Evolutionary conservation across 1,140 invertebrate genomes (phyloP), one percentile per base, ranked within the genome.

Genomic region (Proctacanthus coquilletti): DNA sequence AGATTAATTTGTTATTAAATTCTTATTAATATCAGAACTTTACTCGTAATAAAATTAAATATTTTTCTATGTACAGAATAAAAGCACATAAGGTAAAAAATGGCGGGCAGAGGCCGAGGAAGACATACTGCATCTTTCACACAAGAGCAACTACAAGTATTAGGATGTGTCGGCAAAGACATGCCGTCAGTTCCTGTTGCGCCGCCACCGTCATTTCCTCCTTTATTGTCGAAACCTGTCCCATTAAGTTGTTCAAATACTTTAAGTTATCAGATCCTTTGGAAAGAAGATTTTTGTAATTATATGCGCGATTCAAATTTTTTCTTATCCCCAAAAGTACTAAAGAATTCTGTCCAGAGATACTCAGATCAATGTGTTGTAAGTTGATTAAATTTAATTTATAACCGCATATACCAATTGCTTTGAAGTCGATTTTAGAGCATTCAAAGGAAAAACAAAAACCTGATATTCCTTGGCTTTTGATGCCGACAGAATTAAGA

Each of bases 141-240:
- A 33, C 58, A 66, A 2, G 77, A 81, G 47, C 70, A 74, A 40
- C 50, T 74, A 32, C 56, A 52, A 40, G 43, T 50, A 25, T 42
- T 74, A n/a, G 75, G 75, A 2, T 65, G 76, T 38, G 53, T 62
- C 2, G 64, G 65, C 38, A 71, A 68, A 37, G 79, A 84, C 45
- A 47, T 64, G 17, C 45, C 74, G 13, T 67, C 73, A 15, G 63
- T 66, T 3, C 65, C 72, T 23, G 66, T 71, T 13, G 58, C 72
- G 2, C 79, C 79, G 17, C 77, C 79, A 6, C 69, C 72, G 25
- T 60, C 74, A 19, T 85, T 73, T 64, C 79, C 79, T 6, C 47
- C 61, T 0, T 43, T 77, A 14, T 64, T 71, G 10, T 69, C 68
- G 41, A 74, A 74, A 46, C 72, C 78, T 11, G 61, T 72, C n/a